These are phyloP conservation scores for Carterocephalus palaemon DNA, from an alignment of 2,888 invertebrate genomes.

Conservation along the genomic window DNA sequence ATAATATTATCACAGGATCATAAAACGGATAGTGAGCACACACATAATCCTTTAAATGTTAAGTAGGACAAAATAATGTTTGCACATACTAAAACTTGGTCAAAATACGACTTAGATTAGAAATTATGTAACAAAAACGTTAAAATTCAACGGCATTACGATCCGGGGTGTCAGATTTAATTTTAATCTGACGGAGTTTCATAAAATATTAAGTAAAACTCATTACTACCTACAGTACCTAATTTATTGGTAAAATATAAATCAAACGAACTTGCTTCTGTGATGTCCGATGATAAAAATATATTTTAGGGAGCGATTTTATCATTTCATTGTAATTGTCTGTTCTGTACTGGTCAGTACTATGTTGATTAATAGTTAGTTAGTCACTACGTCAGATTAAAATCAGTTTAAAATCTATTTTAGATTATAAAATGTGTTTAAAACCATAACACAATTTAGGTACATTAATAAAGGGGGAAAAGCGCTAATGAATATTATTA, in stretches of 20 bases:
- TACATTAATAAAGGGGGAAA: constrained; percentile 61
- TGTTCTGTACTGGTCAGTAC: too few relatives aligned
- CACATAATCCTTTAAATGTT: neutral
- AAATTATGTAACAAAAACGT: neutral
- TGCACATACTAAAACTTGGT: neutral
- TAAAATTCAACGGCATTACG: neutral
- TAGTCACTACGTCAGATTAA: constrained; percentile 1
- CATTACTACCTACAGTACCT: neutral
- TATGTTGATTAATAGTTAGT: neutral
- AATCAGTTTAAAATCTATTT: constrained; percentile 12
- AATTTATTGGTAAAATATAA: neutral
- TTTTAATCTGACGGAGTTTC: neutral
- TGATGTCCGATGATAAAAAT: too few relatives aligned
- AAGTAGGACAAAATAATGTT: neutral
- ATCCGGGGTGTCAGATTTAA: neutral
- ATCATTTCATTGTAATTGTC: too few relatives aligned
- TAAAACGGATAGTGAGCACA: too few relatives aligned
- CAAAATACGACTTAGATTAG: neutral
- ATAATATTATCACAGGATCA: neutral
- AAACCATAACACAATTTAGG: constrained; percentile 32
- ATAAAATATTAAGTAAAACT: neutral
- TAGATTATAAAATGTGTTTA: constrained; percentile 31
- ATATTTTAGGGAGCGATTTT: too few relatives aligned
- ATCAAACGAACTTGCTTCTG: neutral
- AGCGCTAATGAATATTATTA: constrained; percentile 72